phyloP scores from a whole-genome alignment of 2,888 invertebrate genomes.

The Drosophila nr. perissopoda region DNA sequence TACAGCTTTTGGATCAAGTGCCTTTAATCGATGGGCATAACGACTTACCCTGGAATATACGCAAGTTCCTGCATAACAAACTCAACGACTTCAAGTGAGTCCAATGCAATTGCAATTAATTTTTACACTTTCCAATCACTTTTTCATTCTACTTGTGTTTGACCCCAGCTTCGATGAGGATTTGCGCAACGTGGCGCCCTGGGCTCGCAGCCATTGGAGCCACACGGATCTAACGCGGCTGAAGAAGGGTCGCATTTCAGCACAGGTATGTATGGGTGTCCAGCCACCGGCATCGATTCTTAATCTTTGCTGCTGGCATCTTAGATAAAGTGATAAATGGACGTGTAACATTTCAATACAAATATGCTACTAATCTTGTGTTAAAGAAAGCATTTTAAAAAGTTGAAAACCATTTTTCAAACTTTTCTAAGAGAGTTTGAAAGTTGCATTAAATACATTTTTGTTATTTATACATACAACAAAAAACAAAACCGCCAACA shows the following conservation, averaged over 20 bases:
- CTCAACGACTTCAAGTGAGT: constrained; percentile 91
- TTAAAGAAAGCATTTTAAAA: background rate
- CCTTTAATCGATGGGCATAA: constrained; percentile 95
- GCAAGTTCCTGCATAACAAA: constrained; percentile 95
- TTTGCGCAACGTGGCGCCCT: constrained; percentile 89
- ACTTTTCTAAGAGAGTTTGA: background rate
- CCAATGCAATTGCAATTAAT: constrained; percentile 51
- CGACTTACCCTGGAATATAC: constrained; percentile 95
- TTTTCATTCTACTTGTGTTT: background rate
- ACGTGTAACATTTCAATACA: background rate
- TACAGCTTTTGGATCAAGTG: constrained; percentile 90
- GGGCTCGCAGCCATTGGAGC: constrained; percentile 91
- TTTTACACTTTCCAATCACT: constrained; percentile 25
- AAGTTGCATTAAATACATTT: background rate
- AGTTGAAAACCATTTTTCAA: background rate
- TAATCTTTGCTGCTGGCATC: constrained; percentile 17
- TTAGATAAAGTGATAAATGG: background rate
- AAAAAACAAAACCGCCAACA: background rate
- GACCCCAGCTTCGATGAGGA: constrained; percentile 88
- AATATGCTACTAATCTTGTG: background rate
- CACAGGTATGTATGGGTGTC: constrained; percentile 90
- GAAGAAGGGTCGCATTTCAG: constrained; percentile 90
- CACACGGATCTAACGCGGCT: constrained; percentile 92
- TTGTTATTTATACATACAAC: background rate
- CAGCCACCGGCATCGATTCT: background rate